These are phyloP conservation scores for Neodiprion virginianus DNA, from an alignment of 1,140 invertebrate species.

Conservation along the genomic window DNA sequence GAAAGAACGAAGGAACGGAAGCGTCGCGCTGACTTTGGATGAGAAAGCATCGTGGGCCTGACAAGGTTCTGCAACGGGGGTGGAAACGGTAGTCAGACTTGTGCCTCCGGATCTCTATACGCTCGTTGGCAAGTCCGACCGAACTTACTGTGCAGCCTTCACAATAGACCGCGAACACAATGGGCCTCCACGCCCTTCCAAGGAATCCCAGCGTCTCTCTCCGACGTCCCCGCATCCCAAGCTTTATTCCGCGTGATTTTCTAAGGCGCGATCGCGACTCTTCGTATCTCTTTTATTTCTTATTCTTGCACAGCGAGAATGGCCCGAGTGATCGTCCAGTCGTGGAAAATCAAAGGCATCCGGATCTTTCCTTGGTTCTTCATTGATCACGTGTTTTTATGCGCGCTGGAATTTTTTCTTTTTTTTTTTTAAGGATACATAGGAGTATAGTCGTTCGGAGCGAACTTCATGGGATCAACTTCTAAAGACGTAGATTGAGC, in stretches of 20 bases:
- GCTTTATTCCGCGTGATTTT: not conserved
- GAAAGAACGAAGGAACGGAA: not conserved
- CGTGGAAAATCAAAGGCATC: too few species aligned
- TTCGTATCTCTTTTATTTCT: not conserved
- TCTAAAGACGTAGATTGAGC: too few species aligned
- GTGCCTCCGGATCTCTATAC: not conserved
- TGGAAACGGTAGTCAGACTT: not conserved
- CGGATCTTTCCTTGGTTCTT: too few species aligned
- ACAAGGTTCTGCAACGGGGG: too few species aligned
- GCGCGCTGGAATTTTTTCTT: too few species aligned
- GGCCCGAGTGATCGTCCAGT: too few species aligned
- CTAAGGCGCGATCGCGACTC: not conserved
- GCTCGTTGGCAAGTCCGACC: not conserved
- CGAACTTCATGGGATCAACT: too few species aligned
- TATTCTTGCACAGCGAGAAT: too few species aligned
- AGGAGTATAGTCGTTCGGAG: too few species aligned
- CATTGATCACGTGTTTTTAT: too few species aligned
- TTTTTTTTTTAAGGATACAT: too few species aligned
- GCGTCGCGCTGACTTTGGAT: not conserved
- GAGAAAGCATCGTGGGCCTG: not conserved
- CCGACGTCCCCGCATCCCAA: not conserved
- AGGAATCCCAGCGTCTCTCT: not conserved
- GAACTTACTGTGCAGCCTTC: not conserved
- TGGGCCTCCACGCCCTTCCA: not conserved
- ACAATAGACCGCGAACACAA: conserved; percentile 7